These are phyloP conservation scores for Rhinogobius similis DNA, from an alignment of 2,113 vertebrate genomes.

Conservation along the genomic window DNA sequence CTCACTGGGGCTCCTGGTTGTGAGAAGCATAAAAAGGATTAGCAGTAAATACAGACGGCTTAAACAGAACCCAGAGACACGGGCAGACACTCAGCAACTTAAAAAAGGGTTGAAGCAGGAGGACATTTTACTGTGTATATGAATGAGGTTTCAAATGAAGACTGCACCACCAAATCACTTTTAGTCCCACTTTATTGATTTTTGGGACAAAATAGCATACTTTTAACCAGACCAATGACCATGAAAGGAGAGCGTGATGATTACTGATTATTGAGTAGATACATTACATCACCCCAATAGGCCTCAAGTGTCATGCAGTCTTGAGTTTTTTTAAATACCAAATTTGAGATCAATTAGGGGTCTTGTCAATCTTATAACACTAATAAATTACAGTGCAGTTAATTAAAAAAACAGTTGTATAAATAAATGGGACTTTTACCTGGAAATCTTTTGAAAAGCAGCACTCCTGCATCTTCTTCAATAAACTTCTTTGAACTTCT, in stretches of 20 bases:
- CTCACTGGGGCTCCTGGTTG: constrained; percentile 73
- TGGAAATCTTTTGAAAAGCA: neutral
- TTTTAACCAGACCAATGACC: neutral
- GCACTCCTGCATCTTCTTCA: neutral
- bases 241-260: neutral
- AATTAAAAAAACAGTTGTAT: neutral
- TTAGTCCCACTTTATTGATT: too few relatives aligned
- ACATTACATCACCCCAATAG: constrained; percentile 23
- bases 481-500: neutral
- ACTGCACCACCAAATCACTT: neutral
- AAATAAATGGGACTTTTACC: neutral
- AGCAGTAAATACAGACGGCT: constrained; percentile 78
- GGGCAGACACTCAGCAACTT: constrained; percentile 67
- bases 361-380: too few relatives aligned
- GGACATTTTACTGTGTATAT: too few relatives aligned
- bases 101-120: constrained; percentile 69
- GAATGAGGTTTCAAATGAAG: too few relatives aligned
- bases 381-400: neutral
- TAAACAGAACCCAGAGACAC: constrained; percentile 73
- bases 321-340: constrained; percentile 73
- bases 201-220: neutral
- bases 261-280: constrained; percentile 15
- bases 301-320: constrained; percentile 42
- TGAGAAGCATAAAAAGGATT: constrained; percentile 79
- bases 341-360: too few relatives aligned